Conservation (phyloP, 2,888 invertebrate species). For the Chalcis sispes region DNA sequence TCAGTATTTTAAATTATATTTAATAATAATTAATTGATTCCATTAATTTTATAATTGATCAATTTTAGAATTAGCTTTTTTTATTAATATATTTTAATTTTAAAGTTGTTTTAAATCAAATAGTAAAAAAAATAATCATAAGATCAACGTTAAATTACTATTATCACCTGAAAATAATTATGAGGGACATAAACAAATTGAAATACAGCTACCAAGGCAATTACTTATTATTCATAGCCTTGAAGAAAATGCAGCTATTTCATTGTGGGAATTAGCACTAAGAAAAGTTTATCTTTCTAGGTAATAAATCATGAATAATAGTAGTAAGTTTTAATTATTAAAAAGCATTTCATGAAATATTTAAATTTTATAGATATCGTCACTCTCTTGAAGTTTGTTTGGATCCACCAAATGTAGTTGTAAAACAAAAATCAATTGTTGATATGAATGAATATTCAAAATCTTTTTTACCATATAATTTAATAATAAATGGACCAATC, state of each 20-base stretch:
- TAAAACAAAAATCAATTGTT: conserved; percentile 47
- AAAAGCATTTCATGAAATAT: not conserved
- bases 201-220: conserved; percentile 70
- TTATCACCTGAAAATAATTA: conserved; percentile 55
- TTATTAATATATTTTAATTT: conserved; percentile 55
- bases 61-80: conserved; percentile 6
- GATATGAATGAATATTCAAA: conserved; percentile 54
- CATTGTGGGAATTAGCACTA: conserved; percentile 69
- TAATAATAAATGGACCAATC: conserved; percentile 68
- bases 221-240: conserved; percentile 64
- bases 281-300: conserved; percentile 67
- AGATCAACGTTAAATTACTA: conserved; percentile 62
- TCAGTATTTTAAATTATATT: not conserved
- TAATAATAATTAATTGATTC: conserved; percentile 1
- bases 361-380: conserved; percentile 62
- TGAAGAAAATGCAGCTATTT: conserved; percentile 62
- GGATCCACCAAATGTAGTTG: conserved; percentile 58
- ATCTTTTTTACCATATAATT: conserved; percentile 62
- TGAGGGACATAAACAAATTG: conserved; percentile 51
- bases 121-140: conserved; percentile 45
- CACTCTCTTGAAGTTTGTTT: conserved; percentile 62
- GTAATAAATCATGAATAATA: conserved; percentile 59
- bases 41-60: not conserved
- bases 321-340: conserved; percentile 6
- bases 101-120: conserved; percentile 62